A percentile compares a stretch with the other conserved stretches of the same genome.
Evolutionary conservation across 2,113 vertebrate genomes (phyloP).

Genomic region (Sisor rabdophorus): DNA sequence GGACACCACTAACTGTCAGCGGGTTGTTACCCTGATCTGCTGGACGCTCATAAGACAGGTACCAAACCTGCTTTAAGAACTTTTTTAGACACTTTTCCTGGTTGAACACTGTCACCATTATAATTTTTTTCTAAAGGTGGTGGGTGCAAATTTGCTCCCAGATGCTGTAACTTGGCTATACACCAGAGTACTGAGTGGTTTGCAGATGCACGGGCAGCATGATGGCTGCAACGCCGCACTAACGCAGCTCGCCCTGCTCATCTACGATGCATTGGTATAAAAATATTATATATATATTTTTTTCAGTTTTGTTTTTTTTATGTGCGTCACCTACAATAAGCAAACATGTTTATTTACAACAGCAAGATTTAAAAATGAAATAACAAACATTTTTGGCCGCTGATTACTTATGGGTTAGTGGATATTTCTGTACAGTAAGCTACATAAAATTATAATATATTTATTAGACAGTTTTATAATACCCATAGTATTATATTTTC

Average conservation of each 20-base stretch:
- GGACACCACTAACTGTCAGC: constrained; percentile 88
- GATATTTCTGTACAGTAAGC: no score
- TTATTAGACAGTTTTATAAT: no score
- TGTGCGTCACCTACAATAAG: no score
- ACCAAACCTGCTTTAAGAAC: not conserved
- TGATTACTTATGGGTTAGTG: no score
- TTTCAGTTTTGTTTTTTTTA: no score
- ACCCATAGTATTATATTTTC: no score
- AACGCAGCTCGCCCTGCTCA: constrained; percentile 86
- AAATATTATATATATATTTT: no score
- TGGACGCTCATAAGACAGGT: constrained; percentile 93
- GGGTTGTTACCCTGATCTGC: constrained; percentile 85
- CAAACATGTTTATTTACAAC: no score
- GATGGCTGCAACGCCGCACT: constrained; percentile 86
- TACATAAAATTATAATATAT: no score
- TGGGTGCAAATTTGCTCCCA: constrained; percentile 78
- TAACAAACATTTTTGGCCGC: no score
- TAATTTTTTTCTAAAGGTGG: constrained; percentile 67
- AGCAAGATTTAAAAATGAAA: no score
- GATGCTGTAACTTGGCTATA: constrained; percentile 91
- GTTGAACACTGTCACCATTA: not conserved
- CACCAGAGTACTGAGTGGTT: constrained; percentile 81
- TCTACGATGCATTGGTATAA: constrained; percentile 87
- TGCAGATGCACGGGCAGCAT: constrained; percentile 91
- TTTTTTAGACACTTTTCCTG: not conserved